Conservation (phyloP, 1,140 invertebrate genomes). For the Sitobion miscanthi region DNA sequence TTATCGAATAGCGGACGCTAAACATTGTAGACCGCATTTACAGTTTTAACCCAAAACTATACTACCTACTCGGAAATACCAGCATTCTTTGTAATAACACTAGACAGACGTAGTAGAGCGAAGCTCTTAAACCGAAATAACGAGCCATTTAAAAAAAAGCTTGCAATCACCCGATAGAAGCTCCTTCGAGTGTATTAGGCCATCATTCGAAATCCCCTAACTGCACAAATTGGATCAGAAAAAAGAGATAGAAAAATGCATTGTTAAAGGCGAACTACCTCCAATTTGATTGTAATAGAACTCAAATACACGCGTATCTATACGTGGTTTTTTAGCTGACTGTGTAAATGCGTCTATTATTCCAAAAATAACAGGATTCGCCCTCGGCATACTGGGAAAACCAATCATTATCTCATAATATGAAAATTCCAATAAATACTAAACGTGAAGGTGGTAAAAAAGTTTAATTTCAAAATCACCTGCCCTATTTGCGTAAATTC, state of each 20-base stretch:
- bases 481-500: not conserved
- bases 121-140: slow-evolving; percentile 46
- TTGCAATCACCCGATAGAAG: slow-evolving; percentile 10
- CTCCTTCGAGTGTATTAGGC: slow-evolving; percentile 24
- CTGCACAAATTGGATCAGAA: slow-evolving; percentile 36
- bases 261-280: slow-evolving; percentile 31
- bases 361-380: not conserved
- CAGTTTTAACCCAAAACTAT: not conserved
- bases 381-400: not conserved
- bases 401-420: not conserved
- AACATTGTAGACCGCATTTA: slow-evolving; percentile 18
- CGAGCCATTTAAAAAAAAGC: slow-evolving; percentile 25
- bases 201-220: slow-evolving; percentile 35
- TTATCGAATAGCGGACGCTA: not conserved
- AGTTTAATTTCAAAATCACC: not conserved
- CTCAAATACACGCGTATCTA: not conserved
- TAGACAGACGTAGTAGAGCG: not conserved
- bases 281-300: slow-evolving; percentile 40
- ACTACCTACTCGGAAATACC: not conserved
- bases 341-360: not conserved
- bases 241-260: not conserved
- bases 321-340: not conserved
- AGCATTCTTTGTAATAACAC: slow-evolving; percentile 39
- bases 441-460: not conserved
- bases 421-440: not conserved